Evolutionary conservation across 2,888 invertebrate genomes (phyloP).

Genomic region (Ennomos quercinarius): DNA sequence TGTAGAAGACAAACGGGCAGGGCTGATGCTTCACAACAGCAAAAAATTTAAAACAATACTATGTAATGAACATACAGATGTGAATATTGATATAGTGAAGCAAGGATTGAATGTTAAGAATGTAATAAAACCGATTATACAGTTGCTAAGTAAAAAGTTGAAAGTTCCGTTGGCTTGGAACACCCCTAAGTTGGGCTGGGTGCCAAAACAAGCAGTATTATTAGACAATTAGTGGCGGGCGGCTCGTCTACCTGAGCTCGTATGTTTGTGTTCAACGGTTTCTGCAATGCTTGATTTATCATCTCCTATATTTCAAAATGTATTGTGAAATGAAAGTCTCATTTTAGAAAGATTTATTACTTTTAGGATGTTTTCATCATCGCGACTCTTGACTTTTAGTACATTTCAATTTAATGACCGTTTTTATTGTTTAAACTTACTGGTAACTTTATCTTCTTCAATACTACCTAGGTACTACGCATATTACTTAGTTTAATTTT

Average conservation of each 20-base stretch:
- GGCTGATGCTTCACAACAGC: constrained; percentile 30
- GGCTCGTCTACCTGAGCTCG: constrained; percentile 67
- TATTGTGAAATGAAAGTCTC: constrained; percentile 10
- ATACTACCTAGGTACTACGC: neutral
- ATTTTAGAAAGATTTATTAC: constrained; percentile 10
- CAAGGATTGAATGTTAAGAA: constrained; percentile 24
- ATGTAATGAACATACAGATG: constrained; percentile 23
- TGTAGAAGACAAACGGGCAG: constrained; percentile 40
- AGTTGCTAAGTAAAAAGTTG: constrained; percentile 40
- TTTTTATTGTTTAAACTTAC: no score
- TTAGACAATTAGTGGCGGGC: constrained; percentile 73
- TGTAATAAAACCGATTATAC: constrained; percentile 15
- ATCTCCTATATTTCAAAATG: constrained; percentile 33
- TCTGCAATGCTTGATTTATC: constrained; percentile 46
- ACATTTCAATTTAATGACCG: no score
- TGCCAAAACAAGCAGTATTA: constrained; percentile 77
- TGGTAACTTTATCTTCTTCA: no score
- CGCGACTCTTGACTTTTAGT: no score
- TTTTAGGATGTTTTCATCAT: neutral
- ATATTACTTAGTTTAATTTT: constrained; percentile 16
- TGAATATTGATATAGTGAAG: constrained; percentile 31
- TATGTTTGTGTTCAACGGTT: constrained; percentile 29
- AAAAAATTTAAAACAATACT: constrained; percentile 32
- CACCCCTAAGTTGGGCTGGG: constrained; percentile 66
- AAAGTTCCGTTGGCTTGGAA: constrained; percentile 51